Percentiles rank a stretch among this genome's conserved stretches.
These are phyloP conservation scores for Coccyzus lansbergi DNA, from an alignment of 2,797 vertebrate species.

Conservation along the genomic window DNA sequence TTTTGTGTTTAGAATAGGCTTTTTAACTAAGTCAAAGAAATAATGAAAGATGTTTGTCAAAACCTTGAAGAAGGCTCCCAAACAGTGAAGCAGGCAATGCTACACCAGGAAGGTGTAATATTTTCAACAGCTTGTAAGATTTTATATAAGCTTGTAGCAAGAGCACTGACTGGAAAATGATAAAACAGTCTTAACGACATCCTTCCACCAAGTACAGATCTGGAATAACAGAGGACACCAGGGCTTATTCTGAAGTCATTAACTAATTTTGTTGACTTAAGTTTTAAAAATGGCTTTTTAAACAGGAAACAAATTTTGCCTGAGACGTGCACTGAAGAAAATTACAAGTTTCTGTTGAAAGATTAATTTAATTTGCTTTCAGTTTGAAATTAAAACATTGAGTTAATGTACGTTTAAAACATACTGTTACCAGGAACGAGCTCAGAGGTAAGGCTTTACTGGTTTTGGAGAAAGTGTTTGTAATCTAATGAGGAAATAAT, in stretches of 20 bases:
- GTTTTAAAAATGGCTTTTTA: background rate
- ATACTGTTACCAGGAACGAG: background rate
- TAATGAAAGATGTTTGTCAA: background rate
- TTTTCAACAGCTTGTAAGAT: background rate
- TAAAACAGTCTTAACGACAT: background rate
- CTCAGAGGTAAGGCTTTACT: slow-evolving; percentile 12
- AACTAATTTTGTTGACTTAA: background rate
- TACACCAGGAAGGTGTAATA: background rate
- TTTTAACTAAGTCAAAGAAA: background rate
- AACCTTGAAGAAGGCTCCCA: background rate
- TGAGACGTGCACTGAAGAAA: background rate
- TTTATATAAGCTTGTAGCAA: background rate
- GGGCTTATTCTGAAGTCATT: background rate
- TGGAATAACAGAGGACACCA: background rate
- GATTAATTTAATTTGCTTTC: slow-evolving; percentile 3
- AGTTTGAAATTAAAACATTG: background rate
- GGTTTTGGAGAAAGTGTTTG: background rate
- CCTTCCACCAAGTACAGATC: background rate
- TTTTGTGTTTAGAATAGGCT: background rate
- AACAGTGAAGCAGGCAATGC: background rate
- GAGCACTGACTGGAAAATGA: background rate
- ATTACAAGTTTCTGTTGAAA: background rate
- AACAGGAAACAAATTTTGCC: background rate
- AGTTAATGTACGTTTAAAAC: background rate
- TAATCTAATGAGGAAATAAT: slow-evolving; percentile 47